Evolutionary conservation across 2,113 vertebrate genomes (phyloP).

Genomic region (Rhombomys opimus): DNA sequence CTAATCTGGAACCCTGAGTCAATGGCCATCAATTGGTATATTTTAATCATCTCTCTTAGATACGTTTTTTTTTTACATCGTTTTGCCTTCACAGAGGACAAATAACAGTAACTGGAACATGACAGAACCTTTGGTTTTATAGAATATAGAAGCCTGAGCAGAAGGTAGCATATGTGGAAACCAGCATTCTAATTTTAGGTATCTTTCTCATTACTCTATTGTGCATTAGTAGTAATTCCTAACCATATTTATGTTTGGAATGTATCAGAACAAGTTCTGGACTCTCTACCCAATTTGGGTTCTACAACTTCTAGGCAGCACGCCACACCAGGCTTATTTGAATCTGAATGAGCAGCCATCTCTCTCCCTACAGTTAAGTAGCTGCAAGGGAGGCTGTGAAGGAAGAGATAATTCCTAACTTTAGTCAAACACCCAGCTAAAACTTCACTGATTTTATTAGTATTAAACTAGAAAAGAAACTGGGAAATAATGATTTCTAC

Average conservation of each 20-base stretch:
- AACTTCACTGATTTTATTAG: background rate
- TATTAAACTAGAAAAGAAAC: background rate
- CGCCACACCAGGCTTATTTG: background rate
- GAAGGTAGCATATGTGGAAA: background rate
- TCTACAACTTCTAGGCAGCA: background rate
- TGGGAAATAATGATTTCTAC: background rate
- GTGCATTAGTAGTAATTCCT: background rate
- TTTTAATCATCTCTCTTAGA: background rate
- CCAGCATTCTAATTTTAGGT: background rate
- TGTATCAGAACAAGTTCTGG: background rate
- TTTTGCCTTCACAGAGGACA: background rate
- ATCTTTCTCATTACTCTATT: background rate
- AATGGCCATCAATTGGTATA: background rate
- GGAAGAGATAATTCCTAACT: background rate
- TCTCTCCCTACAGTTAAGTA: background rate
- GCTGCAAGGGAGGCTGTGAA: background rate
- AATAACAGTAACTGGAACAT: background rate
- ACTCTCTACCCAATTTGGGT: background rate
- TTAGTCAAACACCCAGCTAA: background rate
- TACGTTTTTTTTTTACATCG: background rate
- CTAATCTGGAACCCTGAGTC: background rate
- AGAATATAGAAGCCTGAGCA: background rate
- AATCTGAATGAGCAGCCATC: background rate
- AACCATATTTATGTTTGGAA: background rate
- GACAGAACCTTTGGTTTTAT: background rate